Evolutionary conservation across 2,113 vertebrate species (phyloP).

Genomic region (Galeopterus variegatus): DNA sequence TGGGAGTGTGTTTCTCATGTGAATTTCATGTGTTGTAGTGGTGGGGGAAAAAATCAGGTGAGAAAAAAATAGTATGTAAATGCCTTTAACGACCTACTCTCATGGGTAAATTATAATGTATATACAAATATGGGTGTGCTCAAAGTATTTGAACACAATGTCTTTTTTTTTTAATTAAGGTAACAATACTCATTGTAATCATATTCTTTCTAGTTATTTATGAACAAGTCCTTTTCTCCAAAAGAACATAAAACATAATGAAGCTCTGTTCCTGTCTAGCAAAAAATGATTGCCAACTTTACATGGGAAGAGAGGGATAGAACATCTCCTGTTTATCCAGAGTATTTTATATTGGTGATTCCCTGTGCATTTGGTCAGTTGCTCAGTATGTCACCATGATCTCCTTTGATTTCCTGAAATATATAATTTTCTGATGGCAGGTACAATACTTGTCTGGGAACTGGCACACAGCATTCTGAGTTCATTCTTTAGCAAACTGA

Average conservation of each 20-base stretch:
- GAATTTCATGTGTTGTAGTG: neutral
- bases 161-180: neutral
- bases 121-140: neutral
- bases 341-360: neutral
- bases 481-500: constrained; percentile 55
- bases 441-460: constrained; percentile 2
- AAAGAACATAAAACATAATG: neutral
- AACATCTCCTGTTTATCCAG: neutral
- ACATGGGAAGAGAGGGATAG: neutral
- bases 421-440: constrained; percentile 23
- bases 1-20: neutral
- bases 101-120: neutral
- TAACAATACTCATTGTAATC: neutral
- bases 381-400: neutral
- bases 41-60: neutral
- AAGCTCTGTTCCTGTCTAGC: neutral
- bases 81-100: neutral
- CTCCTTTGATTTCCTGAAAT: constrained; percentile 54
- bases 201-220: constrained; percentile 10
- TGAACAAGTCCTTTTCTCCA: neutral
- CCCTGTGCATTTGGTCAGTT: constrained; percentile 8
- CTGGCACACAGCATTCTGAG: neutral
- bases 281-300: neutral
- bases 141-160: neutral
- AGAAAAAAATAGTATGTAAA: neutral